Percentiles rank a stretch among this genome's conserved stretches.
phyloP scores from a whole-genome alignment of 92 coral and sea anemone species.

The Phenganax subtilis region DNA sequence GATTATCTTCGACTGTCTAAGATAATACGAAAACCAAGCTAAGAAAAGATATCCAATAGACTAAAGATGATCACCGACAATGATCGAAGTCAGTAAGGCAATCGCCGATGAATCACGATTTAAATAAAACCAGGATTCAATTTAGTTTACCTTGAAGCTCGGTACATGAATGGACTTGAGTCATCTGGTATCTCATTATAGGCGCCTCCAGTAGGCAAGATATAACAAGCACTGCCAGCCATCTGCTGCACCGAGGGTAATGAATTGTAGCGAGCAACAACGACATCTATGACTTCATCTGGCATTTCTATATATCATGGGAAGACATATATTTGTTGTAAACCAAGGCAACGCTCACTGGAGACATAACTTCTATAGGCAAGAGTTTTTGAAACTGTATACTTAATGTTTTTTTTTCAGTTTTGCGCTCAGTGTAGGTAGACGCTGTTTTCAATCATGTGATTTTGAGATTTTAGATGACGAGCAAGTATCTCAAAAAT shows the following conservation, averaged over 20 bases:
- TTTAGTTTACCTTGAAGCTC: constrained; percentile 18
- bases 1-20: too few relatives aligned
- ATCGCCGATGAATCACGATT: too few relatives aligned
- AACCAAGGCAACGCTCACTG: not conserved
- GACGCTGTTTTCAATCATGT: too few relatives aligned
- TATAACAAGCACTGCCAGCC: constrained; percentile 31
- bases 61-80: too few relatives aligned
- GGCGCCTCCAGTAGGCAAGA: constrained; percentile 17
- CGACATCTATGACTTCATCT: constrained; percentile 17
- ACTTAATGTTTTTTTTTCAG: too few relatives aligned
- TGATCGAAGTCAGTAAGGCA: too few relatives aligned
- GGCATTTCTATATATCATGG: constrained; percentile 12
- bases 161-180: constrained; percentile 29
- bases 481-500: too few relatives aligned
- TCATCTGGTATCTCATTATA: constrained; percentile 13
- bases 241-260: constrained; percentile 16
- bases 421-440: too few relatives aligned
- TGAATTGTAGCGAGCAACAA: constrained; percentile 4
- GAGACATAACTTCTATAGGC: not conserved
- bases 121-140: not conserved
- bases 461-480: too few relatives aligned
- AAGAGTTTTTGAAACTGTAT: too few relatives aligned
- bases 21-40: too few relatives aligned
- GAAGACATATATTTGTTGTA: not conserved
- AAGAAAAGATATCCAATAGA: too few relatives aligned